Evolutionary conservation across 2,797 vertebrate genomes (phyloP), one percentile per base, ranked within the genome.

Genomic region (Chromis chromis): DNA sequence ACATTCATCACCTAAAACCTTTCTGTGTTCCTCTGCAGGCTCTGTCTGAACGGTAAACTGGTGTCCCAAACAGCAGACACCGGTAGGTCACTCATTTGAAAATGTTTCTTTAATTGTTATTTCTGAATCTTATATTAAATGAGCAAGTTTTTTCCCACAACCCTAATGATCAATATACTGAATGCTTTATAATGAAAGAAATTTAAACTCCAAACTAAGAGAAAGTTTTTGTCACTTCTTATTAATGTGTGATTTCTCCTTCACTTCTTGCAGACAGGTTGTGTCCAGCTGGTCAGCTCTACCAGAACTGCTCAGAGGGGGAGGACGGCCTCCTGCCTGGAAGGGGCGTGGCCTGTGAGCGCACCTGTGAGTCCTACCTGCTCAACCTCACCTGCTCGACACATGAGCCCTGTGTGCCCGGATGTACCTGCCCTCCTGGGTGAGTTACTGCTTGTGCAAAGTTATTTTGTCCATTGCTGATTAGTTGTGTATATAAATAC

Each of bases 311-410:
- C 89, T 96, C 95, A n/a, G 91, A 93, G 67, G 53, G 74, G 69
- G 48, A 65, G 1, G 74, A 85, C 0, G 85, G 90, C 66, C 76
- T 85, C 0, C 89, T 88, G 49, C 80, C 93, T 42, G 95, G 89
- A 82, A 94, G 93, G 79, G 97, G 94, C 24, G 79, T 94, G 85
- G 90, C 92, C 70, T 96, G 95, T 66, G 94, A 97, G 75, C 94
- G 91, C 68, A 98, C 97, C 3, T 99, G 98, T 78, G 97, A 98
- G 78, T 96, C 98, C 52, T 95, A 96, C 85, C 94, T 98, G 79
- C 93, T 49, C 19, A 49, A 49, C 46, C 46, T 49, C 83, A 97
- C 96, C 59, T 88, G 96, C 76, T 93, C 96, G 0, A 66, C 93
- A 24, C 95, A 93, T 0, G 93, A 96, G 78, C 96, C 96, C 24